These are phyloP conservation scores for Mirza zaza DNA, from an alignment of 2,113 vertebrate genomes.

Conservation along the genomic window DNA sequence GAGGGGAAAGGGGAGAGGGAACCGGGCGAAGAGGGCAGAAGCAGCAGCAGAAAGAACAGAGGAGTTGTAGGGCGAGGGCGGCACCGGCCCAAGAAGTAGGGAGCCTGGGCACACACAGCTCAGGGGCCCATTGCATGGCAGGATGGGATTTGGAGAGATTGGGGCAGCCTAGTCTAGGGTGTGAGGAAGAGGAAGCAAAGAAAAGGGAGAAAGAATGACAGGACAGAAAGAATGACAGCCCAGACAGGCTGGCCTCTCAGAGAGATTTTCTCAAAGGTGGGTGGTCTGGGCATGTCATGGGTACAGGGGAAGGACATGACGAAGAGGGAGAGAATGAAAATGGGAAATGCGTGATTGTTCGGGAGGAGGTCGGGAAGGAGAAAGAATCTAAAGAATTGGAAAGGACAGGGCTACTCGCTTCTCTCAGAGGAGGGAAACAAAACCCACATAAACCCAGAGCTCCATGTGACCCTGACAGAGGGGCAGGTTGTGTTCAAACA, in stretches of 20 bases:
- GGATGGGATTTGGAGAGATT: no score
- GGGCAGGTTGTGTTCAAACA: not conserved
- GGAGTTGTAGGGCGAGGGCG: not conserved
- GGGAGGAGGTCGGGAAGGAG: not conserved
- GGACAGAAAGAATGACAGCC: not conserved
- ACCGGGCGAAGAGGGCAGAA: no score
- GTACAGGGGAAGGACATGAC: accelerated
- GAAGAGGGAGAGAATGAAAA: not conserved
- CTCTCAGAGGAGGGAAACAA: not conserved
- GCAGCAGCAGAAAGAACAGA: not conserved
- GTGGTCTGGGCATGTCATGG: not conserved
- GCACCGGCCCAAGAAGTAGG: not conserved
- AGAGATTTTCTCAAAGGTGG: not conserved
- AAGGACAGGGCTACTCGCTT: not conserved
- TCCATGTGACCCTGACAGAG: accelerated
- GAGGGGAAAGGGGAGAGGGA: not conserved
- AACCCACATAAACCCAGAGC: not conserved
- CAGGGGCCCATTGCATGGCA: not conserved
- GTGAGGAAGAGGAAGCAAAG: not conserved
- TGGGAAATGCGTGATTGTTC: not conserved
- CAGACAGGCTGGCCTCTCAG: no score
- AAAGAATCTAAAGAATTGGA: not conserved
- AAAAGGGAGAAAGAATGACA: no score
- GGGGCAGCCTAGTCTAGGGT: no score
- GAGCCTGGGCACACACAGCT: not conserved